Base-by-base conservation (phyloP, 1,140 invertebrate species). In the Saxidomus purpurata region DNA sequence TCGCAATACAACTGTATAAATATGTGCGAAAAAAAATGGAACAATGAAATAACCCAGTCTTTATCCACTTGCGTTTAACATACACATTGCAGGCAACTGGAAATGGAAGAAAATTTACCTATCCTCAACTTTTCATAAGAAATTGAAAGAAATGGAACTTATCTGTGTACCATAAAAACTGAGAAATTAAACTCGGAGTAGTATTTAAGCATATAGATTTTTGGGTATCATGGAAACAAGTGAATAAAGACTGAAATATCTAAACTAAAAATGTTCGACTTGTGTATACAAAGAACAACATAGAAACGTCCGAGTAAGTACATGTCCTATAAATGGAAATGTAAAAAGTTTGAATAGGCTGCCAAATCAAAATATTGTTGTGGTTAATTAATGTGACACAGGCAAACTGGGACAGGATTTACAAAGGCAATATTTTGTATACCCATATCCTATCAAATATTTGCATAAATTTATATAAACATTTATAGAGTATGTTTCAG, bases 11-110 rank as follows among this genome's bases (percentile, higher is more conserved):
- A 28, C 25, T 19, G 31, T 40, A 74, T 28, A 74, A 47, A 47
- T 38, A 74, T 74, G 69, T 80, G 28, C 77, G 31, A 59, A 3
- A 49, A 55, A 80, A 80, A 38, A 43, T 19, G 19, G 31, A 34
- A n/a, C 22, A 36, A 31, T 80, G 34, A 55, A 79, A n/a, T 22
- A 79, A 11, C 25, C 22, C 28, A 38, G 47, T 52, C 31, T 79
- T 47, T 40, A 79, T 1, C 19, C 25, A n/a, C 52, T 55, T 80
- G 9, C 31, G 55, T 28, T 63, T 28, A 9, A 63, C n/a, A 63
- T 63, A 6, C 6, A 63, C n/a, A 63, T n/a, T n/a, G n/a, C 6
- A 43, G 43, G 43, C 43, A 4, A 43, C 43, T 43, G 43, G 4
- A 8, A 43, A 43, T n/a, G n/a, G n/a, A n/a, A n/a, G n/a, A n/a